These are phyloP conservation scores for Phrynosoma blainvillii DNA, from an alignment of 2,113 vertebrate genomes.

Conservation along the genomic window DNA sequence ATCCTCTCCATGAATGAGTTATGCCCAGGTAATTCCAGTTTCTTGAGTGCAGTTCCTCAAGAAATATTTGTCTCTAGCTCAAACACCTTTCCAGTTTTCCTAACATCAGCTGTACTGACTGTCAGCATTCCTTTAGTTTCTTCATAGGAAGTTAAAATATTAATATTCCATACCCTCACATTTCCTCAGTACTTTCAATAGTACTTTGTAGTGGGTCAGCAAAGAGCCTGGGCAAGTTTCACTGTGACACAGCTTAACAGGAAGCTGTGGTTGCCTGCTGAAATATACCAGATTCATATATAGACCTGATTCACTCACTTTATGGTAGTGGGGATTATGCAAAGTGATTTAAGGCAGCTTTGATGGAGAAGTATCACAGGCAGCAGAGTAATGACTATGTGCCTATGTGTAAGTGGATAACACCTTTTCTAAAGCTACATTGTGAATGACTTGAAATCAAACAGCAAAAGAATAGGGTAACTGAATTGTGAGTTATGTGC, in stretches of 20 bases:
- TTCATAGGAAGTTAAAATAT: neutral
- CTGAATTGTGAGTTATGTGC: conserved; percentile 49
- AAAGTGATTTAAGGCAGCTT: neutral
- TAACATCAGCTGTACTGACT: neutral
- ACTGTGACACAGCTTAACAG: neutral
- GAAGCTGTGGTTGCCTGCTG: neutral
- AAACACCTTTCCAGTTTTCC: neutral
- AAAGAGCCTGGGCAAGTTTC: no score
- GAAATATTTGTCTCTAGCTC: neutral
- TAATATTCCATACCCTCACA: neutral
- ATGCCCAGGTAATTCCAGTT: neutral
- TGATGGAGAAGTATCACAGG: neutral
- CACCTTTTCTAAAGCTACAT: neutral
- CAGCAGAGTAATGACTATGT: neutral
- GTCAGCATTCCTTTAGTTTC: neutral
- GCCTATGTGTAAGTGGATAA: neutral
- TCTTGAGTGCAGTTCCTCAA: neutral
- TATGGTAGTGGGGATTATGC: neutral
- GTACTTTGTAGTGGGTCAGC: neutral
- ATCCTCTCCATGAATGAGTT: neutral
- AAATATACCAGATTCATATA: neutral
- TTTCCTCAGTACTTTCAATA: neutral
- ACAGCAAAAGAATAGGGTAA: conserved; percentile 21
- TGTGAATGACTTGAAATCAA: neutral
- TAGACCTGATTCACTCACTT: neutral